Conservation (phyloP, 2,797 vertebrate genomes). For the Enteromius radiatus region DNA sequence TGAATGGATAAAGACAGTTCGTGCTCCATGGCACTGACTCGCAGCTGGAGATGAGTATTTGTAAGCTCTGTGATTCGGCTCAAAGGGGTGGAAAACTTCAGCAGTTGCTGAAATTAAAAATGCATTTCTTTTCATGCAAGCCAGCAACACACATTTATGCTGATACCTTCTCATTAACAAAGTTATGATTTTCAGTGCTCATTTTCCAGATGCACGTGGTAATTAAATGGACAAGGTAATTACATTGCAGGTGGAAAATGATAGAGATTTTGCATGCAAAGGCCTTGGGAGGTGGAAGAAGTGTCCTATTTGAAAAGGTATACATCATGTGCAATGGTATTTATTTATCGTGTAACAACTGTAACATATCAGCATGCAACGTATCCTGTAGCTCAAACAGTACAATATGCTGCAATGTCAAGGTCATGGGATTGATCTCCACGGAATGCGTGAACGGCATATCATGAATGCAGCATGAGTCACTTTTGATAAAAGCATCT, state of each 20-base stretch:
- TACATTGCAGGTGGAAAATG: neutral
- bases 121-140: neutral
- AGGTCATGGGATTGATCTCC: neutral
- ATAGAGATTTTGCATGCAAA: neutral
- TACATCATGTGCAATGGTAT: neutral
- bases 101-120: conserved; percentile 6
- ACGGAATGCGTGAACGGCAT: neutral
- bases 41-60: conserved; percentile 14
- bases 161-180: conserved; percentile 21
- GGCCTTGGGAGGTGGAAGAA: neutral
- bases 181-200: conserved; percentile 16
- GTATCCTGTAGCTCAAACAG: neutral
- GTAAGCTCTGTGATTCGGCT: conserved; percentile 9
- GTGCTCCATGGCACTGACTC: neutral
- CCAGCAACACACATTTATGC: neutral
- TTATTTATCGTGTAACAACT: neutral
- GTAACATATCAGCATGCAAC: neutral
- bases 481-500: neutral
- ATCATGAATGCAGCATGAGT: neutral
- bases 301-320: neutral
- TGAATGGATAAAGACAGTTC: conserved; percentile 27
- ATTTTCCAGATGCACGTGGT: neutral
- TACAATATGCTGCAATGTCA: neutral
- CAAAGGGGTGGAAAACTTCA: neutral
- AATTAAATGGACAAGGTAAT: conserved; percentile 6